Evolutionary conservation across 2,888 invertebrate genomes (phyloP), one percentile per base, ranked within the genome.

Genomic region (Scaeva pyrastri): DNA sequence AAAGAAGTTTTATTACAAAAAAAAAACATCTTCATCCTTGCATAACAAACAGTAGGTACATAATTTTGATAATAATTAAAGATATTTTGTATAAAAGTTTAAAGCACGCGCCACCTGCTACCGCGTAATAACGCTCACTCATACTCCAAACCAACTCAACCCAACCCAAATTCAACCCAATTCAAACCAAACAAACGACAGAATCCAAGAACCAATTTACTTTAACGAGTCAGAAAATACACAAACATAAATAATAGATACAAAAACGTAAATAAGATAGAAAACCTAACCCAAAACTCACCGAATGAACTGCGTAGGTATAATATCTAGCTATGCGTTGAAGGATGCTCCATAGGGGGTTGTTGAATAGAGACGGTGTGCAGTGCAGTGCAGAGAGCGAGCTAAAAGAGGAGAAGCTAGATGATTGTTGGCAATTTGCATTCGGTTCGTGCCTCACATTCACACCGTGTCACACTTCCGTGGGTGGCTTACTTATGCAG

Each of bases 381-480:
- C 2, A 19, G 12, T 12, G 23, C 26, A n/a, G 14, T 55, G 4
- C 41, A 50, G 10, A 23, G 12, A 7, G 21, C 23, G 6, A 21
- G 26, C 12, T 19, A 2, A 16, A 11, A 16, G 56, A 36, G 58
- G 41, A 16, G 66, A 26, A 45, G 41, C 66, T 36, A 72, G 75
- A 85, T 76, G 80, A 80, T 85, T 74, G 71, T 45, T 71, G 66
- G 82, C 48, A 77, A 86, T 86, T 86, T 82, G 73, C 77, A 86
- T 86, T 82, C 77, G 73, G 77, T 64, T 74, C 74, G 74, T 86
- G 86, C 64, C 74, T 86, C 82, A 78, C 77, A 82, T 86, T 86
- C 82, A 82, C 74, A 75, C 77, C 62, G 66, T 82, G 86, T 82
- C 82, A 77, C 74, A 82, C 86, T 86, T 86, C 82, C 82, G 82